A percentile compares a stretch with the other conserved stretches of the same genome.
These are phyloP conservation scores for Magallana ariakensis DNA, from an alignment of 1,140 invertebrate species.

Conservation along the genomic window DNA sequence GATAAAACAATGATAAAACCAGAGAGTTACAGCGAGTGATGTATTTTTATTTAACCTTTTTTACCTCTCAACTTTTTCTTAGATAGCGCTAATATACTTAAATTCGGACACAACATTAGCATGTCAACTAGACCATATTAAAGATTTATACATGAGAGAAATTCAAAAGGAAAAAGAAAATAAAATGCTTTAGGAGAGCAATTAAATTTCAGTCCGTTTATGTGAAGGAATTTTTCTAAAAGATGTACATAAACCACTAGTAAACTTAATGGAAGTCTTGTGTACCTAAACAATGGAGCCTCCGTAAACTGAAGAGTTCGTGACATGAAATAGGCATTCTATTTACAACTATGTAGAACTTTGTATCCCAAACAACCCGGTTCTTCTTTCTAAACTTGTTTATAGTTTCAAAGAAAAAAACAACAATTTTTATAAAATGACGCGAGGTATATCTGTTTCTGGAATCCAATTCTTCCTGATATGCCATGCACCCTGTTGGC, in stretches of 20 bases:
- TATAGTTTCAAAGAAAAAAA: background rate
- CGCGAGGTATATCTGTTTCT: background rate
- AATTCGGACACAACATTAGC: background rate
- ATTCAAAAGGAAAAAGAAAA: background rate
- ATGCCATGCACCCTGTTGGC: background rate
- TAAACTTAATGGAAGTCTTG: conserved; percentile 14
- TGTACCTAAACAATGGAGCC: conserved; percentile 15
- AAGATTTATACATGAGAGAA: background rate
- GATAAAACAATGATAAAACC: too few relatives aligned
- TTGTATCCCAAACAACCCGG: background rate
- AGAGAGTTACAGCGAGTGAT: too few relatives aligned
- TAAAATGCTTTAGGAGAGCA: conserved; percentile 19
- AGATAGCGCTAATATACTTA: too few relatives aligned
- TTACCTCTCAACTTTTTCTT: too few relatives aligned
- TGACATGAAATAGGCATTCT: background rate
- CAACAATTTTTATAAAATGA: background rate
- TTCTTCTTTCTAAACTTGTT: background rate
- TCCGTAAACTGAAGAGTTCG: background rate
- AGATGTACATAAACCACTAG: background rate
- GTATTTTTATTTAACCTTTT: too few relatives aligned
- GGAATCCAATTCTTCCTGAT: background rate
- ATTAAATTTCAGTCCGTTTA: conserved; percentile 14
- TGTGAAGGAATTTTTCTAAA: background rate
- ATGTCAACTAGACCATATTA: background rate
- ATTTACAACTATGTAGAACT: too few relatives aligned